Percentiles rank a stretch among this genome's conserved stretches.
Conservation (phyloP, 2,797 vertebrate species). For the Pogoniulus pusillus region DNA sequence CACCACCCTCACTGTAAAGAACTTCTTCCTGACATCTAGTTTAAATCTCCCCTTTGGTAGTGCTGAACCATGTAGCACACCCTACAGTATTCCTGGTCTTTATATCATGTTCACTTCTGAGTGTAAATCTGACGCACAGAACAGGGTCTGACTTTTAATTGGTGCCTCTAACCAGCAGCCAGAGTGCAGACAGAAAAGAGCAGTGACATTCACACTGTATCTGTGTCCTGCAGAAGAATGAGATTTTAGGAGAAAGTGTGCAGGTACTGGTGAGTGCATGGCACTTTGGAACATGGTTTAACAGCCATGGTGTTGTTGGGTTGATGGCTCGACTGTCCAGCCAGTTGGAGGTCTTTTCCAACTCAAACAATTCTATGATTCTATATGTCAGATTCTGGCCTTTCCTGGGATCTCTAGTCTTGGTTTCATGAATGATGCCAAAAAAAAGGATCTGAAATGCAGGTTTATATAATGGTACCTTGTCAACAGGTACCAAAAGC, state of each 20-base stretch:
- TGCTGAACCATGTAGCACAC: accelerated
- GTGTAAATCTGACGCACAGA: background rate
- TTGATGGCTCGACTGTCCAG: too few relatives aligned
- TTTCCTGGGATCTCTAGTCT: background rate
- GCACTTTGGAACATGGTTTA: too few relatives aligned
- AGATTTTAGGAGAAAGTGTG: background rate
- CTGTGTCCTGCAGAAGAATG: background rate
- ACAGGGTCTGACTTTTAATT: background rate
- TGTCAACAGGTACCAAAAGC: background rate
- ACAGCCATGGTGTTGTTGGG: too few relatives aligned
- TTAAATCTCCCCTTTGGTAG: too few relatives aligned
- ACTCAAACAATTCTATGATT: too few relatives aligned
- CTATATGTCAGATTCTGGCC: background rate
- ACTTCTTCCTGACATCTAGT: too few relatives aligned
- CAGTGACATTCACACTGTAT: background rate
- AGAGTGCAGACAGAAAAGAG: background rate
- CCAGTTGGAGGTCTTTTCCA: too few relatives aligned
- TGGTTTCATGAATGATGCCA: background rate
- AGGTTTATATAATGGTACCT: background rate
- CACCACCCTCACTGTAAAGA: too few relatives aligned
- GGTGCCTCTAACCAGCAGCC: background rate
- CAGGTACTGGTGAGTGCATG: background rate
- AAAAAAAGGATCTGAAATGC: background rate
- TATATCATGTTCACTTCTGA: background rate
- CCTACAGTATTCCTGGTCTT: background rate